Evolutionary conservation across 2,888 invertebrate genomes (phyloP), one percentile per base, ranked within the genome.

Genomic region (Xanthia icteritia): DNA sequence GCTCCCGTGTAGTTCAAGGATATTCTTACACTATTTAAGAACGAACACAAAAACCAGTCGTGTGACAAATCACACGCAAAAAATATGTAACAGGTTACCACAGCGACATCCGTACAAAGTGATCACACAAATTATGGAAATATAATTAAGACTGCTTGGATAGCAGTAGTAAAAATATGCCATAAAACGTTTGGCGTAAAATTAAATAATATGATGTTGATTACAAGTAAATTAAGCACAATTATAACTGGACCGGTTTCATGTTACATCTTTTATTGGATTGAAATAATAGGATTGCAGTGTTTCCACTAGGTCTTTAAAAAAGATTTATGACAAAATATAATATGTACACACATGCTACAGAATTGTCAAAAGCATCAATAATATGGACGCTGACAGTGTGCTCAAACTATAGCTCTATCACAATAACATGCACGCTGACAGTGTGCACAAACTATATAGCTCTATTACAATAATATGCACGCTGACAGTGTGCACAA

Each of bases 21-120:
- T 63, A 54, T 73, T 60, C 45, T n/a, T 60, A 73, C 76, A 67
- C 73, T 72, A 54, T 63, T 77, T 48, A 58, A 60, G 31, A 71
- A 31, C 27, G 36, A n/a, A 13, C 45, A 60, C 45, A 75, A 81
- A 81, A 83, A 81, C 77, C 72, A 58, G 84, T 77, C 66, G 56
- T 51, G 67, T 80, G 83, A 83, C 80, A 73, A 78, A 76, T 68
- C 36, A 56, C 13, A 48, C 23, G 39, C 75, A 84, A 81, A 81
- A 81, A 81, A 61, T 60, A 54, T 68, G 20, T 69, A 72, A 73
- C 81, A 73, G 74, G 81, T 68, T 76, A 69, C 48, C 54, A 20
- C 23, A 5, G 69, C 65, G 65, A 66, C 64, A 71, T 63, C 60
- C 71, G 58, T 61, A 81, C 77, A 31, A 80, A 84, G 84, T 73